Evolutionary conservation across 2,888 invertebrate species (phyloP).

Genomic region (Ommatoiulus sabulosus): DNA sequence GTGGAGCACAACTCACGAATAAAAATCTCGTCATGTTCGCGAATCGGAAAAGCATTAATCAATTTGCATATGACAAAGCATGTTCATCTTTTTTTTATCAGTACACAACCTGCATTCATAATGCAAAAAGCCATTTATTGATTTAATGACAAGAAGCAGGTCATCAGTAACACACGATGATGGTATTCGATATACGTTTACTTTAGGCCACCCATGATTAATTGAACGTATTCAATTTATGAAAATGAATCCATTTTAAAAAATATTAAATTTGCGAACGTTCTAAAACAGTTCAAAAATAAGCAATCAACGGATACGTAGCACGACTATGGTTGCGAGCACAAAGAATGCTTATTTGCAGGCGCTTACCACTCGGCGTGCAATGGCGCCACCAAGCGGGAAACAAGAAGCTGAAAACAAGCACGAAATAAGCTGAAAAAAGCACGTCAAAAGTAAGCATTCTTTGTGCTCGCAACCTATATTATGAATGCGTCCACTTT

Average conservation of each 20-base stretch:
- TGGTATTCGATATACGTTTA: neutral
- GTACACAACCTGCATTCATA: neutral
- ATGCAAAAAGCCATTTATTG: neutral
- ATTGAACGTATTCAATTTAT: too few relatives aligned
- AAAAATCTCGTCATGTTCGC: neutral
- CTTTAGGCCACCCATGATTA: too few relatives aligned
- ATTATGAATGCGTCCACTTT: neutral
- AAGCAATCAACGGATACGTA: too few relatives aligned
- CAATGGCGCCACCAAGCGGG: too few relatives aligned
- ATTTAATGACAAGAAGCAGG: conserved; percentile 4
- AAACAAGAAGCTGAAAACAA: too few relatives aligned
- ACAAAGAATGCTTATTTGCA: neutral
- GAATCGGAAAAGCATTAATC: neutral
- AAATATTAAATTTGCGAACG: too few relatives aligned
- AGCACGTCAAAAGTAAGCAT: too few relatives aligned
- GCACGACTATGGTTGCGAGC: too few relatives aligned
- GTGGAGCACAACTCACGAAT: neutral
- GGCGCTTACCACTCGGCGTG: too few relatives aligned
- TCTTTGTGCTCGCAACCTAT: too few relatives aligned
- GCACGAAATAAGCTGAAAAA: neutral
- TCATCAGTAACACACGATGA: neutral
- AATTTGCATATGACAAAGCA: neutral
- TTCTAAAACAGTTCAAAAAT: too few relatives aligned
- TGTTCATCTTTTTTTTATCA: neutral
- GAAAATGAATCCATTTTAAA: too few relatives aligned